Evolutionary conservation across 2,797 vertebrate species (phyloP), one percentile per base, ranked within the genome.

Genomic region (Semotilus atromaculatus): DNA sequence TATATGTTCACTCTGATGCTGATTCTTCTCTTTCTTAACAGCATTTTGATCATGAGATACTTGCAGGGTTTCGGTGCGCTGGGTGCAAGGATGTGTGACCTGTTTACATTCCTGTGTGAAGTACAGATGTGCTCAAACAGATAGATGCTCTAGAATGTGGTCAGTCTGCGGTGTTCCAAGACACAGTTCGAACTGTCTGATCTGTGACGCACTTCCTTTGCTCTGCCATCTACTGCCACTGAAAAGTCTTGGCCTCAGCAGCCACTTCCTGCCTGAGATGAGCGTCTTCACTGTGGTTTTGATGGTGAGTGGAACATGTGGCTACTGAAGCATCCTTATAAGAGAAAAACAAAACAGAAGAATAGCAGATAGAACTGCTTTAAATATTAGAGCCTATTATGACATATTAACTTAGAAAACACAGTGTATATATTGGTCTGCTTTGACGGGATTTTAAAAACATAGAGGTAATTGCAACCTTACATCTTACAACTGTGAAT

Each of bases 171-270:
- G 89, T 84, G 87, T 89, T 89, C 81, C 78, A 51, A 89, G 85
- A 89, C 84, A 76, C 48, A 68, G 72, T 86, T 86, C 72, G 83
- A 82, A 74, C 31, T 62, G 85, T 79, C 89, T 93, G 87, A 88
- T 89, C 91, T 92, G 90, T 95, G 95, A 95, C 92, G 94, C 93
- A 92, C 88, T 85, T 87, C 86, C 90, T 86, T 89, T 92, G 92
- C 91, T 91, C 90, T 92, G 92, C 87, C 92, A 91, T 94, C 90
- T 92, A 91, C 91, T 92, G 91, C 90, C 89, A 92, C 84, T 91
- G 91, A 87, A 90, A 91, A 86, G n/a, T 88, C 91, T 88, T 94
- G 93, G 93, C 93, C 94, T 95, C 90, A 88, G 90, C 91, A 92
- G 91, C 93, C 92, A 92, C 94, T 94, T 95, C 95, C 94, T 94